These are phyloP conservation scores for Osmerus mordax DNA, from an alignment of 2,113 vertebrate genomes.

Conservation along the genomic window DNA sequence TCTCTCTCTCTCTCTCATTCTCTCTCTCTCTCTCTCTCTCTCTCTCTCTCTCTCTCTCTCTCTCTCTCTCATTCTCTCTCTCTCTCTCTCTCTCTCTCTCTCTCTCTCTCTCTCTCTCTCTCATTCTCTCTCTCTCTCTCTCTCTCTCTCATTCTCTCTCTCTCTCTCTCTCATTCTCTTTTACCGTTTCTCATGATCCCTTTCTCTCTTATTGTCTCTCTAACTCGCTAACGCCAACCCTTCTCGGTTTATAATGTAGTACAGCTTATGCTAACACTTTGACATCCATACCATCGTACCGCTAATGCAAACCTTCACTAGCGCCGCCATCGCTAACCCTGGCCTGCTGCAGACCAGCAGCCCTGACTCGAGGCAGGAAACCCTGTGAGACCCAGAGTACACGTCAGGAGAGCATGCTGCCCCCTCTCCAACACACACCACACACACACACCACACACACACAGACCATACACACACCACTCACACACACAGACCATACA, in stretches of 20 bases:
- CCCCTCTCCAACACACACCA: neutral
- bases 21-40: constrained; percentile 1
- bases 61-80: neutral
- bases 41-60: neutral
- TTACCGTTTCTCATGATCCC: neutral
- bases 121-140: neutral
- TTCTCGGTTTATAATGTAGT: too few species aligned
- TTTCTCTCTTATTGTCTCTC: neutral
- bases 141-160: neutral
- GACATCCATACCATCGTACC: too few species aligned
- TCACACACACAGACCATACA: neutral
- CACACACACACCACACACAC: neutral
- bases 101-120: constrained; percentile 1
- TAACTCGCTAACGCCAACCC: too few species aligned
- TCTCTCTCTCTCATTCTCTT: constrained; percentile 1
- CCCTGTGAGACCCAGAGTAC: constrained; percentile 3
- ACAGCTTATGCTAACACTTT: too few species aligned
- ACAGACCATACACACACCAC: neutral
- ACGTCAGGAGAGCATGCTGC: neutral
- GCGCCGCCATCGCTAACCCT: too few species aligned
- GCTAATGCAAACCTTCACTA: constrained; percentile 16
- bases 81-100: neutral
- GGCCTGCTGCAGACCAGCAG: constrained; percentile 33
- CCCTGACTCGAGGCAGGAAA: constrained; percentile 27
- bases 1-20: neutral